Evolutionary conservation across 2,888 invertebrate species (phyloP).

Genomic region (Oligia latruncula): DNA sequence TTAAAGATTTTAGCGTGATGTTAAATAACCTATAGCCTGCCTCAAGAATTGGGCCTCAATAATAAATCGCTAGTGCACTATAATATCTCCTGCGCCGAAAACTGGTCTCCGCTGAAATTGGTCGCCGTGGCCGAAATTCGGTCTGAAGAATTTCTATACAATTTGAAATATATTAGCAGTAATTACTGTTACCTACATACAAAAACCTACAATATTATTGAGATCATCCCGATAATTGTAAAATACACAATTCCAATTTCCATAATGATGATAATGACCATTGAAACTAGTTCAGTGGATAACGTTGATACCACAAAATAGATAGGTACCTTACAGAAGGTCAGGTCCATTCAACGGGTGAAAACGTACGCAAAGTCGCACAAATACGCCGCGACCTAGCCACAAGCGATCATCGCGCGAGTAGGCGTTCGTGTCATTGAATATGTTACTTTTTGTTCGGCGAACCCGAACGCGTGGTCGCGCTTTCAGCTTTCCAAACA

Average conservation of each 20-base stretch:
- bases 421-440: neutral
- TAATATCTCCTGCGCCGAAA: too few relatives aligned
- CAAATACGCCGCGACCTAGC: neutral
- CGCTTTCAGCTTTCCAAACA: neutral
- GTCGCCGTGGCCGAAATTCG: too few relatives aligned
- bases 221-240: conserved; percentile 26
- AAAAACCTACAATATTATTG: neutral
- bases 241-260: conserved; percentile 37
- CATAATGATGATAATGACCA: conserved; percentile 18
- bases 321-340: neutral
- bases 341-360: fast-evolving
- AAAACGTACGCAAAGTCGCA: neutral
- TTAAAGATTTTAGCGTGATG: neutral
- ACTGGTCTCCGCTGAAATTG: too few relatives aligned
- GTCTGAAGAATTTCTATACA: too few relatives aligned
- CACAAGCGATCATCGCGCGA: neutral
- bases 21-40: neutral
- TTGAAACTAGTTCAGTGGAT: conserved; percentile 24
- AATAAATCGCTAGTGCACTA: too few relatives aligned
- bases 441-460: neutral
- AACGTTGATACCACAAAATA: neutral
- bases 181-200: neutral
- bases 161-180: neutral
- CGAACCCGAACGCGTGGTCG: neutral
- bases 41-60: neutral